Evolutionary conservation across 2,797 vertebrate genomes (phyloP).

Genomic region (Notamacropus eugenii): DNA sequence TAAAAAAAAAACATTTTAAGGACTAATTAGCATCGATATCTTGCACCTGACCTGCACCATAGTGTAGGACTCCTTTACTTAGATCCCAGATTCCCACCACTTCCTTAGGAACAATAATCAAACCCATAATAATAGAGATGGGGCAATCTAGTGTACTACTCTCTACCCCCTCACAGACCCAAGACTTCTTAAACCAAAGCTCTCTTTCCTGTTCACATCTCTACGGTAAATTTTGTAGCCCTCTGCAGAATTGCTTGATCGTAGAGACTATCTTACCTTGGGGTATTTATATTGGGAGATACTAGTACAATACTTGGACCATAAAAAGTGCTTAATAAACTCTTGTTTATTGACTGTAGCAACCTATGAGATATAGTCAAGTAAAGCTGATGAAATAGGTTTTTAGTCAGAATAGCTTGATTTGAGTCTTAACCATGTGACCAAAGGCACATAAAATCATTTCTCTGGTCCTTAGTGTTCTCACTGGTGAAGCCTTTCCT

Average conservation of each 20-base stretch:
- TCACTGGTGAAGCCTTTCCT: not conserved
- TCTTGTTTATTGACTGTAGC: not conserved
- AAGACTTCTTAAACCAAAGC: not conserved
- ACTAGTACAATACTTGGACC: not conserved
- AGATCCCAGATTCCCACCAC: not conserved
- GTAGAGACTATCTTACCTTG: not conserved
- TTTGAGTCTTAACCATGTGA: not conserved
- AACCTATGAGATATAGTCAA: not conserved
- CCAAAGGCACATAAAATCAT: not conserved
- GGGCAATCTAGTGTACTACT: not conserved
- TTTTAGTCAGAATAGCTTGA: not conserved
- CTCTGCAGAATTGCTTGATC: not conserved
- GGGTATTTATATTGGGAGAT: not conserved
- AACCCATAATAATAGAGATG: not conserved
- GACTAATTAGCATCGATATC: not conserved
- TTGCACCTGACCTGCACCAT: not conserved
- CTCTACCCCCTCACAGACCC: not conserved
- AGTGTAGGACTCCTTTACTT: not conserved
- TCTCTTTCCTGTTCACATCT: not conserved
- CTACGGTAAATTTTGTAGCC: not conserved
- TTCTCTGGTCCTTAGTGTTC: not conserved
- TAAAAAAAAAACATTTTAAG: not conserved
- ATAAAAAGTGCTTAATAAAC: not conserved
- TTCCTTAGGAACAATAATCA: not conserved
- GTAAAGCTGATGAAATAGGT: not conserved